A percentile compares a stretch with the other conserved stretches of the same genome.
These are phyloP conservation scores for Alectoris magna DNA, from an alignment of 2,797 vertebrate species.

Conservation along the genomic window DNA sequence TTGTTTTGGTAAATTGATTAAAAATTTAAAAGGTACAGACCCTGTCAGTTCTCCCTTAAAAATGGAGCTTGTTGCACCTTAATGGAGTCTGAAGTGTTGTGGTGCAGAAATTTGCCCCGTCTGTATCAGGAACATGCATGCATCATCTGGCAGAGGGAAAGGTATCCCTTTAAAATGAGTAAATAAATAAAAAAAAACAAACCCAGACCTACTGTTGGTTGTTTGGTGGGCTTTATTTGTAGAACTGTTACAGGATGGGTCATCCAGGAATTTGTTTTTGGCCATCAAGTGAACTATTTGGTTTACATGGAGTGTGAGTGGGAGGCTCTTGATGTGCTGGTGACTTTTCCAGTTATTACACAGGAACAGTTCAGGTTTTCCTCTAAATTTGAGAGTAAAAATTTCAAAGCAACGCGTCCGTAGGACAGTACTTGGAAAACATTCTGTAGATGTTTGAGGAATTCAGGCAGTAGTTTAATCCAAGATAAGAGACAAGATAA, in stretches of 20 bases:
- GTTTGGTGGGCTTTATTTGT: not conserved
- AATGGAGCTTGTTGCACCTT: not conserved
- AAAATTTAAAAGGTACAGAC: not conserved
- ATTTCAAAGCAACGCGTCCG: not conserved
- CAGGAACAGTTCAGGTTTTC: not conserved
- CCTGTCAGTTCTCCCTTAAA: not conserved
- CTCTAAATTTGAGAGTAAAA: not conserved
- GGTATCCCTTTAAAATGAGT: not conserved
- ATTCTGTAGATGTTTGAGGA: not conserved
- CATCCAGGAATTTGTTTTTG: not conserved
- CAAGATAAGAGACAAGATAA: not conserved
- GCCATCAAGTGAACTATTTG: not conserved
- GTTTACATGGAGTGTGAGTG: rapidly evolving
- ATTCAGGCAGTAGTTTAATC: not conserved
- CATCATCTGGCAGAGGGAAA: not conserved
- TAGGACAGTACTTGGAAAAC: not conserved
- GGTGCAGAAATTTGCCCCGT: not conserved
- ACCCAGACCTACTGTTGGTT: too few species aligned
- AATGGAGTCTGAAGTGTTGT: not conserved
- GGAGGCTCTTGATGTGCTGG: not conserved
- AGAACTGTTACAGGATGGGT: not conserved
- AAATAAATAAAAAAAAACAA: not conserved
- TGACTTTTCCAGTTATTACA: not conserved
- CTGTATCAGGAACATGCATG: rapidly evolving
- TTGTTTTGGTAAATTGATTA: not conserved